Conservation (phyloP, 1,140 invertebrate genomes). For the Euglossa dilemma region DNA sequence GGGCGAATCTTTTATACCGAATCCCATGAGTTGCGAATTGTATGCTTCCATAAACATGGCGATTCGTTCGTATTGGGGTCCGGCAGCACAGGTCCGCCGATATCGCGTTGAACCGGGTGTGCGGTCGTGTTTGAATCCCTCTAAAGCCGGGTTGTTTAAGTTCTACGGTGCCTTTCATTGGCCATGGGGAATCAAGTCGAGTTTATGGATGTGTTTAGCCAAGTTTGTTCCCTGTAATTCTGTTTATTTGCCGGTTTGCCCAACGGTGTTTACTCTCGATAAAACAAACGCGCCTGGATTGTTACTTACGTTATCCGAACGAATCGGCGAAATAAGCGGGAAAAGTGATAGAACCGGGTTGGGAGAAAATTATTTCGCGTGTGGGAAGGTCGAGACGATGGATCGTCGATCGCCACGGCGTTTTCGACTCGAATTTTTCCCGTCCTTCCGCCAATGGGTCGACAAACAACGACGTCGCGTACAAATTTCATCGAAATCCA, state of each 20-base stretch:
- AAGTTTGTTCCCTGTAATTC: background rate
- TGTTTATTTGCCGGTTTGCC: background rate
- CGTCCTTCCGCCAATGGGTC: background rate
- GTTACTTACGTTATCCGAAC: too few relatives aligned
- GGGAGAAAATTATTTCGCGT: background rate
- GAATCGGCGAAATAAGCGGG: too few relatives aligned
- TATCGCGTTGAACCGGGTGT: background rate
- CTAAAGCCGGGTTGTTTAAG: background rate
- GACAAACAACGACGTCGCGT: background rate
- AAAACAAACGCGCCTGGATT: background rate
- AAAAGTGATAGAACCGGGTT: too few relatives aligned
- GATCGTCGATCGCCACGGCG: background rate
- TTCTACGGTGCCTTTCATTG: background rate
- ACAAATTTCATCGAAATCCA: constrained; percentile 28
- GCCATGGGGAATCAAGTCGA: background rate
- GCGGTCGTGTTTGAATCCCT: too few relatives aligned
- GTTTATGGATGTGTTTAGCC: background rate
- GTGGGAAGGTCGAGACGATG: background rate
- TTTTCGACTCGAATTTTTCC: background rate
- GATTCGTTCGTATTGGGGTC: background rate
- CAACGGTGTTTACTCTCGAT: background rate
- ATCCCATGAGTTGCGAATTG: background rate
- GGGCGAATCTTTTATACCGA: background rate
- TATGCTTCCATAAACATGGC: background rate
- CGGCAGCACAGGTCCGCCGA: background rate